Base-by-base conservation (phyloP, 2,797 vertebrate genomes). In the Enteromius treurensis region DNA sequence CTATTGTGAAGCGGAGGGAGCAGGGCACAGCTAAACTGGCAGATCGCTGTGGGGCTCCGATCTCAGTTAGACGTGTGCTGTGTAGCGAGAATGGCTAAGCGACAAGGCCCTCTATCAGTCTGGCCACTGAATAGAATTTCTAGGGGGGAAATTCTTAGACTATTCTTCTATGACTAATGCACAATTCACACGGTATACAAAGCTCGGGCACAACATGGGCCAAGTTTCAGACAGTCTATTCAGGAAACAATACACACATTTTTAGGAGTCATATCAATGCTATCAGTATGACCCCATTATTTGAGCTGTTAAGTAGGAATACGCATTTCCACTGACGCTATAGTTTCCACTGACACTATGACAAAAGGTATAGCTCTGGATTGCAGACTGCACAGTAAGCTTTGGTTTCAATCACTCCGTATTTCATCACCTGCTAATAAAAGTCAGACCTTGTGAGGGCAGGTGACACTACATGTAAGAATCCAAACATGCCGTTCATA, bases 381-480 rank as follows among this genome's bases (percentile, higher is more conserved):
- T 29, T 70, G 55, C 67, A 62, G 75, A 78, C 53, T 60, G 65
- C 65, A 83, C 75, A 71, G 42, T 70, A 62, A 77, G 65, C 75
- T 49, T 82, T 67, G 76, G 81, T 78, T 83, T 78, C 82, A 83
- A 78, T 78, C 53, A 62, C 65, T 78, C 81, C 68, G 29, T 62
- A 49, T 83, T 83, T 83, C 82, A 78, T 19, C 82, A 3, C 65
- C 82, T 69, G 65, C 75, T 83, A 83, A 83, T 83, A 78, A 83
- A 83, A 78, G 53, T 49, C 75, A 83, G 75, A 83, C 82, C 65
- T 78, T 78, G 82, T 21, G 68, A 80, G 68, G 51, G 17, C 75
- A 83, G 67, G 75, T 78, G 82, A 77, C 51, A 71, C 21, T 47
- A 62, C 65, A 64, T 34, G 62, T 10, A 70, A 60, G 34, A 32